Conservation (phyloP, 1,140 invertebrate genomes). For the Pseudomyrmex gracilis region DNA sequence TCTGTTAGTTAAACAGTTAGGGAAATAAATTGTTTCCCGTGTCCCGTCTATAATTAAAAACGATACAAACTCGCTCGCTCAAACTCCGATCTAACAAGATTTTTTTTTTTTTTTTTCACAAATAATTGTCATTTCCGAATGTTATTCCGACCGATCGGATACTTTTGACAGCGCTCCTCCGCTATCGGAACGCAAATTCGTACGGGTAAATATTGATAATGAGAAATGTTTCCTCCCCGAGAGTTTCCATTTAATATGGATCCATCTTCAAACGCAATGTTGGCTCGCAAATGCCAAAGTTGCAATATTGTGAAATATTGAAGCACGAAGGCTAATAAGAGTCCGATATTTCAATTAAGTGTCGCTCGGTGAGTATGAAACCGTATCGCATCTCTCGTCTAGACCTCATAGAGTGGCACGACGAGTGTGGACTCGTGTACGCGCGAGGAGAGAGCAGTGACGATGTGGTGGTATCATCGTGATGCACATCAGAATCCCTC, state of each 20-base stretch:
- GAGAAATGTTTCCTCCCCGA: background rate
- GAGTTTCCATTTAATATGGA: background rate
- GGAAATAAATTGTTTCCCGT: background rate
- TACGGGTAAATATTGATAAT: background rate
- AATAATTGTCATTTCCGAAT: background rate
- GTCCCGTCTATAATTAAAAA: background rate
- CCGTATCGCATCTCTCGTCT: background rate
- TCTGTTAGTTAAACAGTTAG: conserved; percentile 16
- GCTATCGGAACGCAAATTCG: background rate
- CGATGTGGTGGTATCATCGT: conserved; percentile 51
- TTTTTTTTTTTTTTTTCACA: background rate
- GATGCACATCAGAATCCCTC: conserved; percentile 37
- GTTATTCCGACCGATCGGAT: background rate
- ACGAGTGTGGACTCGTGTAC: conserved; percentile 6
- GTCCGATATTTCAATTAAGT: conserved; percentile 52
- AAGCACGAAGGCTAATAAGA: conserved; percentile 30
- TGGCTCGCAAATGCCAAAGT: conserved; percentile 34
- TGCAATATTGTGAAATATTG: conserved; percentile 20
- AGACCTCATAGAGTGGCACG: conserved; percentile 5
- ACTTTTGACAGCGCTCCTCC: background rate
- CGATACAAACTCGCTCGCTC: background rate
- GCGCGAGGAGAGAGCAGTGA: background rate
- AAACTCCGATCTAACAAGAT: background rate
- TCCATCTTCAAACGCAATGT: background rate
- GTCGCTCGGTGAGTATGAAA: background rate